Evolutionary conservation across 2,797 vertebrate genomes (phyloP), one percentile per base, ranked within the genome.

Genomic region (Rhyacichthys aspro): DNA sequence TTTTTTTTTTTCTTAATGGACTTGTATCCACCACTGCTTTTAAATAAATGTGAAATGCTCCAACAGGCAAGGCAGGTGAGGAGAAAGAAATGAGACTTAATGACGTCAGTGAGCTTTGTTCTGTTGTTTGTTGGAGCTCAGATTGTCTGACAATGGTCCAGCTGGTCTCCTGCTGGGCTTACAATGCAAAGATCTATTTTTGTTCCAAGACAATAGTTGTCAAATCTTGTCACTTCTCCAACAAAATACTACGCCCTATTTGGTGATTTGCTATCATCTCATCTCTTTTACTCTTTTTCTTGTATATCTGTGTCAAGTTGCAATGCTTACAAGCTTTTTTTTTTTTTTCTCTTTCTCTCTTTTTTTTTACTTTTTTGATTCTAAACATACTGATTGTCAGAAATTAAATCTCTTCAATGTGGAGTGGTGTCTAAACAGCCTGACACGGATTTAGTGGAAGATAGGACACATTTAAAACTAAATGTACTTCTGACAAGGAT

Each of bases 401-500:
- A 23, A 23, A 23, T 2, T 2, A 38, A 38, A 12, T 32, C 33
- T 49, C 32, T 34, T 39, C 11, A 61, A 43, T 32, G 33, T 33
- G 32, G 36, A 1, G 0, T 61, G 48, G 57, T 43, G 45, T 44
- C 11, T 37, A 32, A 62, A 63, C 19, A 47, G 43, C 1, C 8
- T 15, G 17, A 34, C 45, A 34, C 64, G 11, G 34, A 15, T 34
- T 52, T 32, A 19, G 10, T 37, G 7, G 18, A 28, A 34, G 16
- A 23, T 55, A 36, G 33, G 11, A 45, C 55, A 38, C 55, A 42
- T 65, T 38, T 34, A 17, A 15, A 46, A 59, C 55, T 37, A 41
- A 55, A 62, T 23, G 17, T 64, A 39, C 42, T 43, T 70, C 46
- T 70, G 42, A 14, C 37, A 53, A 47, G 48, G 1, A 4, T 52